A percentile compares a stretch with the other conserved stretches of the same genome.
Conservation (phyloP, 2,113 vertebrate species). For the Prolemur simus region DNA sequence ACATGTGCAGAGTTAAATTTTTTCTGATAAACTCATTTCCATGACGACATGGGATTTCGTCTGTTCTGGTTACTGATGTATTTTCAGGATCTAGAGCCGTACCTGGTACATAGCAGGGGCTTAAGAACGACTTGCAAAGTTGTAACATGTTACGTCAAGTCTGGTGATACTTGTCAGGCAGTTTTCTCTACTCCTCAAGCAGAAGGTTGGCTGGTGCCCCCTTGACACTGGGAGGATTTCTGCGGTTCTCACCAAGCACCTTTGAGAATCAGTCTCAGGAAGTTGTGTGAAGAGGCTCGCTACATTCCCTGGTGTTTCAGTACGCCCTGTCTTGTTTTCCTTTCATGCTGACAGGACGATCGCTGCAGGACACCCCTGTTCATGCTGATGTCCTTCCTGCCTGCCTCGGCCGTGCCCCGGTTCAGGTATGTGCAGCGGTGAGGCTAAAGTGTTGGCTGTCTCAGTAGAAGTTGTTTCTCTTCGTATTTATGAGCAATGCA, state of each 20-base stretch:
- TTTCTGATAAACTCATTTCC: not conserved
- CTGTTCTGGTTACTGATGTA: not conserved
- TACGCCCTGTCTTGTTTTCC: not conserved
- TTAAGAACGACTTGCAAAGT: not conserved
- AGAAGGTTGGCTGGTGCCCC: not conserved
- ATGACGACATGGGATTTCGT: not conserved
- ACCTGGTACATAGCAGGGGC: not conserved
- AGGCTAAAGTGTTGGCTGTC: not conserved
- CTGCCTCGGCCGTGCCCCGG: conserved; percentile 86
- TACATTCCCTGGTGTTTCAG: not conserved
- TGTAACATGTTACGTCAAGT: not conserved
- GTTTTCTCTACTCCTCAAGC: not conserved
- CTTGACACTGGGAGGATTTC: no score
- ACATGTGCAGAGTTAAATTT: not conserved
- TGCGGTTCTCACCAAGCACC: not conserved
- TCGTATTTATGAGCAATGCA: not conserved
- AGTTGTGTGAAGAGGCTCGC: not conserved
- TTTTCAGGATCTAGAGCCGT: not conserved
- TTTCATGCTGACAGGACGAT: conserved; percentile 86
- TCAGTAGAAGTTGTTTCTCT: conserved; percentile 3
- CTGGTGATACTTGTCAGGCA: not conserved
- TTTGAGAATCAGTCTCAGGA: not conserved
- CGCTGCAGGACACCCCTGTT: conserved; percentile 88
- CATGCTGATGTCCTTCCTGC: conserved; percentile 93
- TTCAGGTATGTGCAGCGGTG: conserved; percentile 88